Percentiles rank a stretch among this genome's conserved stretches.
phyloP scores from a whole-genome alignment of 2,113 vertebrate species.

The Pterophyllum scalare region DNA sequence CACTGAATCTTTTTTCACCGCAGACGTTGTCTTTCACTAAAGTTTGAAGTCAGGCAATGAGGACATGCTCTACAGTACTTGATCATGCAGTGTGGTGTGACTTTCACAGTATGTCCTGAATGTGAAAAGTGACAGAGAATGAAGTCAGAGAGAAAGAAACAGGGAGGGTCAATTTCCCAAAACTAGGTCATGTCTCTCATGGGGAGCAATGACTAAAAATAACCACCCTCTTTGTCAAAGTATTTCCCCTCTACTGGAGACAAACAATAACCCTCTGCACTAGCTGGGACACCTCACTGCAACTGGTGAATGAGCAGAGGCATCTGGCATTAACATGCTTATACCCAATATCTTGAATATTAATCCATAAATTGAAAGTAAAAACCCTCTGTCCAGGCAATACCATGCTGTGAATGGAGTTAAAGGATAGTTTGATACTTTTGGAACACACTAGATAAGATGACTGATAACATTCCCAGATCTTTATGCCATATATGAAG shows the following conservation, averaged over 20 bases:
- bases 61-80: conserved; percentile 45
- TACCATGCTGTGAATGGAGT: not conserved
- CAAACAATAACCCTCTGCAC: conserved; percentile 54
- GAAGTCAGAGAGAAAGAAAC: conserved; percentile 45
- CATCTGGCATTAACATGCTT: not conserved
- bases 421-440: not conserved
- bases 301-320: conserved; percentile 5
- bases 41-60: conserved; percentile 16
- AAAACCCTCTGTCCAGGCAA: not conserved
- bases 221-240: conserved; percentile 57
- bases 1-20: not conserved
- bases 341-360: not conserved
- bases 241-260: conserved; percentile 59
- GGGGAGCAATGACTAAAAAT: conserved; percentile 71
- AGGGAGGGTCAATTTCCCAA: conserved; percentile 53
- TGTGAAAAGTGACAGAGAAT: conserved; percentile 39
- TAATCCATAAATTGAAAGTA: not conserved
- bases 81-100: conserved; percentile 66
- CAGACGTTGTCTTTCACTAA: not conserved
- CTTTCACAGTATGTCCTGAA: conserved; percentile 17
- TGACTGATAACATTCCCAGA: not conserved
- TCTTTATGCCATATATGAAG: no score
- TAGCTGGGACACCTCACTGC: not conserved
- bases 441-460: not conserved
- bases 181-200: conserved; percentile 68